These are phyloP conservation scores for Hypomesus transpacificus DNA, from an alignment of 2,113 vertebrate species.

Conservation along the genomic window DNA sequence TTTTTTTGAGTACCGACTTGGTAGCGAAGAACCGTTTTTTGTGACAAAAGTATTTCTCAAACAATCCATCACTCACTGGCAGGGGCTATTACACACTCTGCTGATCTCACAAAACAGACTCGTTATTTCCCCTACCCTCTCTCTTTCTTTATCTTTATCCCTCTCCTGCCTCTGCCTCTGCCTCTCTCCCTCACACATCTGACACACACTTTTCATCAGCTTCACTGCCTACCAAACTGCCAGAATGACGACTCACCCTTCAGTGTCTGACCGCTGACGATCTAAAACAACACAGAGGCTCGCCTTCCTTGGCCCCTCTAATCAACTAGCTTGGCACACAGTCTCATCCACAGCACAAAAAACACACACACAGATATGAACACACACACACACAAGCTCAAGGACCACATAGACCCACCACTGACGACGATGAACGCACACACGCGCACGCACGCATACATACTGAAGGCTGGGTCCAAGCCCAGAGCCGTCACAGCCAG, in stretches of 20 bases:
- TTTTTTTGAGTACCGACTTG: too few relatives aligned
- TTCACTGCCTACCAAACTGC: too few relatives aligned
- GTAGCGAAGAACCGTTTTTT: background rate
- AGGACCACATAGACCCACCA: background rate
- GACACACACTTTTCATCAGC: background rate
- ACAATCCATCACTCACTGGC: constrained; percentile 13
- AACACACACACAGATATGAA: background rate
- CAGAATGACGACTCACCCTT: too few relatives aligned
- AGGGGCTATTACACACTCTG: constrained; percentile 9
- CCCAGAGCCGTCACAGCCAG: too few relatives aligned
- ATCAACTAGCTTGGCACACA: background rate
- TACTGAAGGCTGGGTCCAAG: too few relatives aligned
- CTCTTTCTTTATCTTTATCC: background rate
- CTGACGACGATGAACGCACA: background rate
- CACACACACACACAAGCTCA: background rate
- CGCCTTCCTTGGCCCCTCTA: too few relatives aligned
- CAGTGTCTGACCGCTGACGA: too few relatives aligned
- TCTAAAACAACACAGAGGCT: too few relatives aligned
- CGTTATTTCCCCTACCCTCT: background rate
- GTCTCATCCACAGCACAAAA: background rate
- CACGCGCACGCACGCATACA: background rate
- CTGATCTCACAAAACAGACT: constrained; percentile 22
- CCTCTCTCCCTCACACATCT: background rate
- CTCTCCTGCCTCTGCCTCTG: background rate
- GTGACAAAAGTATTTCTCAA: constrained; percentile 17